These are phyloP conservation scores for Netelia melanura DNA, from an alignment of 2,888 invertebrate genomes.

Conservation along the genomic window DNA sequence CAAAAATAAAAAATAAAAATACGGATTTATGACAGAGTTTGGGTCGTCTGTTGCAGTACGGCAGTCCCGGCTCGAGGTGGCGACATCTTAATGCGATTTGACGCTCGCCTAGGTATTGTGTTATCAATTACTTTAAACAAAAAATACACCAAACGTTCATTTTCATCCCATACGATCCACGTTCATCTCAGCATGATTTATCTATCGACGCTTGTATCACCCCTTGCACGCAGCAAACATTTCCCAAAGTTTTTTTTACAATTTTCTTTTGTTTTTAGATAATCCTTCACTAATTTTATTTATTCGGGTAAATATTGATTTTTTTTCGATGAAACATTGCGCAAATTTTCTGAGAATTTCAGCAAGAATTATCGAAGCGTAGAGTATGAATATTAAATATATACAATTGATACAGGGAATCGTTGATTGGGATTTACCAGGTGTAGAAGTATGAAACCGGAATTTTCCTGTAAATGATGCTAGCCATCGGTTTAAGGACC, in stretches of 20 bases:
- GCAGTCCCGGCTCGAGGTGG: slow-evolving; percentile 95
- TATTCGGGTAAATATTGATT: background rate
- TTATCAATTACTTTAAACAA: slow-evolving; percentile 61
- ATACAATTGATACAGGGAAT: too few relatives aligned
- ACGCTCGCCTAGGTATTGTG: slow-evolving; percentile 83
- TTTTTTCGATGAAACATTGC: background rate
- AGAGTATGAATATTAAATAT: too few relatives aligned
- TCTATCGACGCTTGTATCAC: background rate
- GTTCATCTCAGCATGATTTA: slow-evolving; percentile 26
- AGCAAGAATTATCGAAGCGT: too few relatives aligned
- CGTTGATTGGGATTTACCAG: too few relatives aligned
- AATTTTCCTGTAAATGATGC: too few relatives aligned
- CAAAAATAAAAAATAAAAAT: slow-evolving; percentile 51
- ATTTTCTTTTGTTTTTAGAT: background rate
- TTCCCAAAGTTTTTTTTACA: background rate
- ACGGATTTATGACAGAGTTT: slow-evolving; percentile 79
- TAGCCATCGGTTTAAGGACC: too few relatives aligned
- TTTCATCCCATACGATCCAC: slow-evolving; percentile 32
- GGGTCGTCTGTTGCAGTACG: slow-evolving; percentile 92
- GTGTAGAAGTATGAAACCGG: too few relatives aligned
- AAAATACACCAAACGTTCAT: slow-evolving; percentile 13
- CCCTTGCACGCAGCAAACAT: background rate
- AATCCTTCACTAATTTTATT: background rate
- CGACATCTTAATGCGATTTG: slow-evolving; percentile 90
- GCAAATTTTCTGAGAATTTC: background rate